phyloP scores from a whole-genome alignment of 2,797 vertebrate species.

The Cuniculus paca region DNA sequence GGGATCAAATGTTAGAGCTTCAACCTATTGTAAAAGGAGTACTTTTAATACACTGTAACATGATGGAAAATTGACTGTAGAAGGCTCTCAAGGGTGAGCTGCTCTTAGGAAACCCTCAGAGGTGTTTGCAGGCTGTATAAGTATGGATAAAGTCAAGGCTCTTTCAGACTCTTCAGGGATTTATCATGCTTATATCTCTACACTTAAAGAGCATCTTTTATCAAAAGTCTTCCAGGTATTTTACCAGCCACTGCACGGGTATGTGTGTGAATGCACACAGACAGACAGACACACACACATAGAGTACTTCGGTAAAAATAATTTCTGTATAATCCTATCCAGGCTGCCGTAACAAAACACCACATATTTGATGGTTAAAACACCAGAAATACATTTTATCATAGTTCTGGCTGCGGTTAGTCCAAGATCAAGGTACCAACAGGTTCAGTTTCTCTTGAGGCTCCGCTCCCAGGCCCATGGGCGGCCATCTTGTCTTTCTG shows the following conservation, averaged over 20 bases:
- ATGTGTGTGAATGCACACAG: no score
- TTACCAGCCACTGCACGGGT: neutral
- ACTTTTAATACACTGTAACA: neutral
- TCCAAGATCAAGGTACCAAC: neutral
- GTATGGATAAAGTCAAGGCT: constrained; percentile 11
- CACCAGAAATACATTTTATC: neutral
- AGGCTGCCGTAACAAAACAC: neutral
- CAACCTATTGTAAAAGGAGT: neutral
- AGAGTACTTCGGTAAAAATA: neutral
- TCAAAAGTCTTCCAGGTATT: constrained; percentile 27
- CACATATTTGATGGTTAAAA: neutral
- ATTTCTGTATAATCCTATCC: neutral
- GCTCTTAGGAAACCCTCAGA: constrained; percentile 28
- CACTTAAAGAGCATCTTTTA: constrained; percentile 15
- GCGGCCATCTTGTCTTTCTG: neutral
- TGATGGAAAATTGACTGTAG: neutral
- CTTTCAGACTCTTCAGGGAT: constrained; percentile 34
- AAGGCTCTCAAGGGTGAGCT: neutral
- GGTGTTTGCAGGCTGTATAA: neutral
- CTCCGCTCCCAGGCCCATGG: no score
- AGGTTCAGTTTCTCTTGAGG: neutral
- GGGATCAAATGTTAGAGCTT: neutral
- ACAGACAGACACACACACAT: neutral
- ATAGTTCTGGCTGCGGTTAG: neutral
- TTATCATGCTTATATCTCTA: constrained; percentile 12